phyloP scores from a whole-genome alignment of 2,113 vertebrate species.

The Fregata magnificens region DNA sequence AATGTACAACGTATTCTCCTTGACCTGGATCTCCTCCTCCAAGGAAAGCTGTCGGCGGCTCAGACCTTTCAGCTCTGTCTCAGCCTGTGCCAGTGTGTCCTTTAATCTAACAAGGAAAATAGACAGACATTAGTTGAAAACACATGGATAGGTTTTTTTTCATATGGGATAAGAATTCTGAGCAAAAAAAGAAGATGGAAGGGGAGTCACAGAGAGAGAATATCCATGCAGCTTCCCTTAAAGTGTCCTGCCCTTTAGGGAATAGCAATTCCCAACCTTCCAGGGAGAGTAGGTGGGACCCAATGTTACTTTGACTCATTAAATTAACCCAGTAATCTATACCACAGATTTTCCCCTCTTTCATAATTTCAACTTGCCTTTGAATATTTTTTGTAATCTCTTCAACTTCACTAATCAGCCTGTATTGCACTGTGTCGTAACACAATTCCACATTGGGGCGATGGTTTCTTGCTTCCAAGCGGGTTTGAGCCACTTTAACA shows the following conservation, averaged over 20 bases:
- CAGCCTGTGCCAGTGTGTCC: slow-evolving; percentile 71
- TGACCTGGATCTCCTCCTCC: slow-evolving; percentile 85
- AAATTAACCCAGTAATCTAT: background rate
- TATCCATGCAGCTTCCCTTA: background rate
- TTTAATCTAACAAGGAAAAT: slow-evolving; percentile 71
- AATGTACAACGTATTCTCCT: slow-evolving; percentile 85
- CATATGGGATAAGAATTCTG: background rate
- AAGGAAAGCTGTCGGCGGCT: slow-evolving; percentile 78
- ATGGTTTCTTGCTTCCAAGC: slow-evolving; percentile 74
- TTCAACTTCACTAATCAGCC: slow-evolving; percentile 80
- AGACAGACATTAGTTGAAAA: background rate
- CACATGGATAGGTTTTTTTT: background rate
- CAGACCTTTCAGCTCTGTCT: slow-evolving; percentile 78
- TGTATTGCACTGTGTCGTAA: slow-evolving; percentile 75
- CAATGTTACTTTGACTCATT: background rate
- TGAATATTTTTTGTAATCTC: slow-evolving; percentile 77
- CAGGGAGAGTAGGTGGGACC: background rate
- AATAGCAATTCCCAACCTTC: background rate
- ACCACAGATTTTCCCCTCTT: background rate
- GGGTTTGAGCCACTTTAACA: slow-evolving; percentile 78
- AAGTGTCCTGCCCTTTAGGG: background rate
- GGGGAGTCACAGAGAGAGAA: background rate
- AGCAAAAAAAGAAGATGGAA: background rate
- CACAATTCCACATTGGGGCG: slow-evolving; percentile 86
- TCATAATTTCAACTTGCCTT: slow-evolving; percentile 69